Evolutionary conservation across 2,113 vertebrate genomes (phyloP), one percentile per base, ranked within the genome.

Genomic region (Platycercus adscitus): DNA sequence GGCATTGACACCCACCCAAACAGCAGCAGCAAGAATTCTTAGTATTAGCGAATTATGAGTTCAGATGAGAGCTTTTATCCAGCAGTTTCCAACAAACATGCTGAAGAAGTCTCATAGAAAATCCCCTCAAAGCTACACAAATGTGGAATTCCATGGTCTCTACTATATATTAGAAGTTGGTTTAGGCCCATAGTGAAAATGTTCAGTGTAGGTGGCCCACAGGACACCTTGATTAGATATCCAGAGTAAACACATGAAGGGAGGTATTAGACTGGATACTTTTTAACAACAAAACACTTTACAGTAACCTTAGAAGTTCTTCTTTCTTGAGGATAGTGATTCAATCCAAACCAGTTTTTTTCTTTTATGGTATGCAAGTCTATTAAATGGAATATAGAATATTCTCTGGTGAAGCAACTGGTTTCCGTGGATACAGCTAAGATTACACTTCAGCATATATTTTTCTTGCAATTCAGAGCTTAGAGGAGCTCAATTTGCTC

Each of bases 401-500:
- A 71, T 46, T 55, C 76, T 84, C 58, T 70, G 77, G 71, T 46
- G 66, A 91, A 92, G 68, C 60, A 83, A 88, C 88, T 77, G 64
- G 91, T 97, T 97, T 96, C 96, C 49, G 6, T 95, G 93, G 93
- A 88, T 96, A 93, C 93, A 49, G 49, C 82, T 81, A 89, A 96
- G 84, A 92, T 81, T 91, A 96, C 49, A 79, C n/a, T 95, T 58
- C 64, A 76, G 78, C 61, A 72, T 70, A 53, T 41, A 91, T 95
- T 96, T 77, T 88, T 71, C 78, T 81, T 63, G 60, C 52, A 90
- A 86, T 93, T 93, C 72, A 80, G 95, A 93, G 29, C 78, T 89
- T 84, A 89, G 66, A 91, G 52, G 35, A 89, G 47, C n/a, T 94
- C 85, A 82, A 86, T 93, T 86, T 96, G 49, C 55, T 35, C 95